These are phyloP conservation scores for Saguinus midas DNA, from an alignment of 2,113 vertebrate genomes.

Conservation along the genomic window DNA sequence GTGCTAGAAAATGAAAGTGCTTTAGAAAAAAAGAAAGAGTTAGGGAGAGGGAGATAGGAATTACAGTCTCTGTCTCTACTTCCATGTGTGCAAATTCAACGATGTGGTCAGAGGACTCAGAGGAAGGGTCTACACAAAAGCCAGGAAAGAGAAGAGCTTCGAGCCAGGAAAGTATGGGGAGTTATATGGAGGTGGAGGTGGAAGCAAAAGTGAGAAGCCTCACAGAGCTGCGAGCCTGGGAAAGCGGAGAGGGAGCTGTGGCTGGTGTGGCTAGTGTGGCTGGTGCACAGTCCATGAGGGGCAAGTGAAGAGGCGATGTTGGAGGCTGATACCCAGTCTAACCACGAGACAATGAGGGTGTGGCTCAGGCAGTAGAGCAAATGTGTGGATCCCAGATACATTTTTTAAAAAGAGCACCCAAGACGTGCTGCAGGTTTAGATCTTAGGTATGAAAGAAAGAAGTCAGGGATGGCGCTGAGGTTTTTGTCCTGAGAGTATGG, in stretches of 20 bases:
- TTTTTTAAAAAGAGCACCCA: neutral
- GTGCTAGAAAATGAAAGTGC: neutral
- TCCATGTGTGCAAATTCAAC: neutral
- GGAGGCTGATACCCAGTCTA: neutral
- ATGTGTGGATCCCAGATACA: neutral
- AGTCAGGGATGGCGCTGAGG: neutral
- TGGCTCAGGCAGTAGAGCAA: neutral
- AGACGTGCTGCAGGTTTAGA: neutral
- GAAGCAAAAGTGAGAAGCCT: too few species aligned
- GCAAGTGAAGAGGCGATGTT: neutral
- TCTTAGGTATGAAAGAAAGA: neutral
- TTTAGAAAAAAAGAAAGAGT: neutral
- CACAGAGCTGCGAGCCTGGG: fast-evolving
- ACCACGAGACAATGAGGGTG: neutral
- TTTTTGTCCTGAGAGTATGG: neutral
- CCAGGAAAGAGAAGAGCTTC: neutral
- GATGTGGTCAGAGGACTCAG: neutral
- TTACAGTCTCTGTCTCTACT: neutral
- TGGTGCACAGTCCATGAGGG: neutral
- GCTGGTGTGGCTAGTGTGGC: neutral
- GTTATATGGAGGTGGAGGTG: fast-evolving
- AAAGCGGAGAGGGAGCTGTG: neutral
- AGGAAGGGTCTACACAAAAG: neutral
- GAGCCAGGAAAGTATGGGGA: neutral
- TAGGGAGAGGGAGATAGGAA: neutral